Evolutionary conservation across 53 echinoderm and acorn worm genomes (phyloP).

Genomic region (Mesocentrotus franciscanus): DNA sequence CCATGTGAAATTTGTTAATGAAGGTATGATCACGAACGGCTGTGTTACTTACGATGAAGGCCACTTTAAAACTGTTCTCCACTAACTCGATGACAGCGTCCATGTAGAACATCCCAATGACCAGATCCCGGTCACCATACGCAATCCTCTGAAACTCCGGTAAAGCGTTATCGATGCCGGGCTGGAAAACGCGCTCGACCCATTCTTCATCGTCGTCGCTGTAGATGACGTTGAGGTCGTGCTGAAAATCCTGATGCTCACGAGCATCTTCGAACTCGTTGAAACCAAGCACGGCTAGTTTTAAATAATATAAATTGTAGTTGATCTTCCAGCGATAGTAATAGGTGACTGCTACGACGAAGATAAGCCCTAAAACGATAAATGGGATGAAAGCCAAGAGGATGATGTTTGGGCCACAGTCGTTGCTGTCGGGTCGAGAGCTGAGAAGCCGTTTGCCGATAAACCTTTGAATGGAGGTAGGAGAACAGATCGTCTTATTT

Average conservation of each 20-base stretch:
- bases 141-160: slow-evolving; percentile 42
- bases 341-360: not conserved
- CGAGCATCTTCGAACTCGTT: slow-evolving; percentile 28
- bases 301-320: not conserved
- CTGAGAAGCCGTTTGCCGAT: not conserved
- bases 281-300: slow-evolving; percentile 24
- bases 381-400: not conserved
- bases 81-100: slow-evolving; percentile 46
- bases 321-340: slow-evolving; percentile 33
- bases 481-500: slow-evolving; percentile 24
- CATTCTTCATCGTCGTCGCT: slow-evolving; percentile 19
- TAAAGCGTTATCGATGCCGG: not conserved
- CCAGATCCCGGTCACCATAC: slow-evolving; percentile 37
- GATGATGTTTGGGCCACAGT: slow-evolving; percentile 31
- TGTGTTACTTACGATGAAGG: slow-evolving; percentile 25
- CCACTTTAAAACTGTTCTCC: slow-evolving; percentile 46
- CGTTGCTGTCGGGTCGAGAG: not conserved
- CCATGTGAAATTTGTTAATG: slow-evolving; percentile 48
- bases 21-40: slow-evolving; percentile 5
- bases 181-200: slow-evolving; percentile 28
- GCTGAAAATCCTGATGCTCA: slow-evolving; percentile 30
- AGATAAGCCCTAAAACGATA: not conserved
- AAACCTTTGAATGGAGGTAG: slow-evolving; percentile 10
- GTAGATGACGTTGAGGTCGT: slow-evolving; percentile 32
- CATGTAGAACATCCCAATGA: slow-evolving; percentile 59